Base-by-base conservation (phyloP, 2,888 invertebrate genomes). In the Geophilus truncorum region DNA sequence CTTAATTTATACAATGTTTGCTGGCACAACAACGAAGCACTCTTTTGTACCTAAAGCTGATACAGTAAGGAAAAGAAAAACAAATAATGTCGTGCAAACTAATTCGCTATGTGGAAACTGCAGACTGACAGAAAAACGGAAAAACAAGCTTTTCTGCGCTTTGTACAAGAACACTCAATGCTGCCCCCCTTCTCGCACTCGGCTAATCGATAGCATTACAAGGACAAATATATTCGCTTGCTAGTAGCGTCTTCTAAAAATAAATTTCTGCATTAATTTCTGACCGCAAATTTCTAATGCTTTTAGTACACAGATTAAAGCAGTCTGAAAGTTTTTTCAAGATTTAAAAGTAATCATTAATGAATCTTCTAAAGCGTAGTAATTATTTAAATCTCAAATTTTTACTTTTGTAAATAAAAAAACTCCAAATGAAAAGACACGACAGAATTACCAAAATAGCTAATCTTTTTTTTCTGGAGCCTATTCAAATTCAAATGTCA, bases 171-270 rank as follows among this genome's bases (percentile, higher is more conserved):
- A 21, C 51, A 51, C 51, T 51, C 51, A 70, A 25, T 28, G 70
- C 45, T 18, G 45, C n/a, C 25, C 28, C n/a, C 70, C 51, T 51
- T 18, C 51, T 51, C 28, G 70, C 23, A 28, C 12, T 70, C 12
- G 70, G 70, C 28, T 70, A 70, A 70, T 70, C 70, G 70, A 70
- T 70, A 70, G 28, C 70, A 70, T 70, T 70, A 70, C 70, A 28
- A 70, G 70, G 28, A 70, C 70, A 70, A 70, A 70, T 70, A 70
- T 70, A 70, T 70, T 70, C 70, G 18, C 51, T 70, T 5, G 28
- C 70, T 28, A 7, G 25, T 70, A 25, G 70, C 51, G 25, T 70
- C 23, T 28, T 70, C 25, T 28, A 70, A 70, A 25, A 70, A 70
- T 70, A 70, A 70, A 25, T n/a, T n/a, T 25, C 25, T 25, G 25